These are phyloP conservation scores for Ecliptopera silaceata DNA, from an alignment of 2,888 invertebrate species.

Conservation along the genomic window DNA sequence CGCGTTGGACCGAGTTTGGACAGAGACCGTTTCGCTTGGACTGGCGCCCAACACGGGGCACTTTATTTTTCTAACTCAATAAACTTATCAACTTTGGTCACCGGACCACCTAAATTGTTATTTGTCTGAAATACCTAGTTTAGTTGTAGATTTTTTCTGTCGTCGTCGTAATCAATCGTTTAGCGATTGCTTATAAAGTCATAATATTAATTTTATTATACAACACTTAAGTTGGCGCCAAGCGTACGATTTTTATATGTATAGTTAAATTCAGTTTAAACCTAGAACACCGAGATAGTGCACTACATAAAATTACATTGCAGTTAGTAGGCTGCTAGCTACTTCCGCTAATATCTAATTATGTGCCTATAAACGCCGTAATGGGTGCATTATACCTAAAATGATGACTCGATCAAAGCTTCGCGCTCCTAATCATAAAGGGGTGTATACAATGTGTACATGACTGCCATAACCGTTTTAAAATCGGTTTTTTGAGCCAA, in stretches of 20 bases:
- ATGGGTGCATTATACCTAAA: not conserved
- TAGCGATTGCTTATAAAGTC: not conserved
- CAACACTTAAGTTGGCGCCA: not conserved
- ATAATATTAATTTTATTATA: not conserved
- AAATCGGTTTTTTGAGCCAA: slow-evolving; percentile 52
- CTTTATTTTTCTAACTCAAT: slow-evolving; percentile 40
- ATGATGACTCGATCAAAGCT: slow-evolving; percentile 7
- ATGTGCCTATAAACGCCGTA: not conserved
- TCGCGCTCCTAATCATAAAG: slow-evolving; percentile 23
- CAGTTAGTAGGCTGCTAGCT: no score
- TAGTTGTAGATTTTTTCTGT: not conserved
- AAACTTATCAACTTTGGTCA: slow-evolving; percentile 11
- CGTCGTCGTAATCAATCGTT: not conserved
- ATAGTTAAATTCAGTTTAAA: no score
- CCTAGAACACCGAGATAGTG: no score
- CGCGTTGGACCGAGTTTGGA: slow-evolving; percentile 47
- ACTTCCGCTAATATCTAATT: not conserved
- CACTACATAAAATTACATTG: no score
- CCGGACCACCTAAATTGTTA: slow-evolving; percentile 3
- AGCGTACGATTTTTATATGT: not conserved
- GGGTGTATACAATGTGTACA: slow-evolving; percentile 20
- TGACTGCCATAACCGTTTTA: slow-evolving; percentile 44
- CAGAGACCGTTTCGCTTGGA: slow-evolving; percentile 43
- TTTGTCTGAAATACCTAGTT: not conserved
- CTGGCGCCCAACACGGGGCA: slow-evolving; percentile 56